Base-by-base conservation (phyloP, 2,113 vertebrate genomes). In the Takifugu flavidus region DNA sequence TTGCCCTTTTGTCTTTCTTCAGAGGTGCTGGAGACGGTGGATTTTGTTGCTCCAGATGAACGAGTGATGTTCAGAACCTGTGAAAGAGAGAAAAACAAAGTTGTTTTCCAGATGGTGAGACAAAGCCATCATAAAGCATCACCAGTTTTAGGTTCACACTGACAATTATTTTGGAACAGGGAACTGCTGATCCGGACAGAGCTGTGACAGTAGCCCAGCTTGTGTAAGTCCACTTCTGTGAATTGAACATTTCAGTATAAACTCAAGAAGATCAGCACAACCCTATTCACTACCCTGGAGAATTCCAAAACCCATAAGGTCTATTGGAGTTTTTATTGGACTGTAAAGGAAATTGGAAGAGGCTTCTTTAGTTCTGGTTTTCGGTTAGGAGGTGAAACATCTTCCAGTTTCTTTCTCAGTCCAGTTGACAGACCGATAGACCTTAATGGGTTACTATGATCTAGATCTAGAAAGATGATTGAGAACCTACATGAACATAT, bases 41-140 rank as follows among this genome's bases (percentile, higher is more conserved):
- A 99, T 62, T 99, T 96, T 0, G 88, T 98, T 0, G 94, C 97
- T 25, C 94, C 95, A 0, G 95, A 98, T 63, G 95, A 94, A 3
- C 92, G 94, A 53, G 93, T 98, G 13, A 92, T 98, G 87, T 99
- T 99, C 84, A 91, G 95, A 65, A 98, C 96, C 6, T 98, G 96
- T 72, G 87, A 90, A 77, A 92, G 79, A 57, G 97, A 99, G 75
- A 93, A 82, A 65, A 87, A 80, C 53, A 14, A 0, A 13, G 92
- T 98, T 1, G 89, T 99, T 72, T 98, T 99, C 85, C 96, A 99
- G 69, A 96, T 99, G 97, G 96, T 99, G 87, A 80, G 92, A 70
- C 47, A 0, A 0, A 3, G 46, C 15, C 39, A 3, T 14, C 14
- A 39, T 11, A 39, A 39, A 39, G 34, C 7, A 11, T 39, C 34